phyloP scores from a whole-genome alignment of 2,888 invertebrate genomes.

The Tipula confusa region DNA sequence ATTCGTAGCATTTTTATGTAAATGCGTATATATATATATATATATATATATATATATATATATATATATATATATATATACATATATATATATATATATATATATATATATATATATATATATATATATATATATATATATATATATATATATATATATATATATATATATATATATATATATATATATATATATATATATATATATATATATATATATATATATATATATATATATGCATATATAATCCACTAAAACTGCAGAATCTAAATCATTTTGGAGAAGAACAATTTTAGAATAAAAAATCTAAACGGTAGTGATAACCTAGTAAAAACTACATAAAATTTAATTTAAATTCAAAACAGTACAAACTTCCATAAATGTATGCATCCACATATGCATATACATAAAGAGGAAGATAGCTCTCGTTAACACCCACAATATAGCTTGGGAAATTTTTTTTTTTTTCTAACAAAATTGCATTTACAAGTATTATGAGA shows the following conservation, averaged over 20 bases:
- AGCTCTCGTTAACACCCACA: not conserved
- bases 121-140: not conserved
- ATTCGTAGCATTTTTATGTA: not conserved
- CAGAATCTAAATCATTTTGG: not conserved
- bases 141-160: too few species aligned
- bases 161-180: not conserved
- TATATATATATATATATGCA: not conserved
- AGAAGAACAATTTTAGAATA: not conserved
- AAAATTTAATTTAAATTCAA: conserved; percentile 20
- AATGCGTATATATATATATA: not conserved
- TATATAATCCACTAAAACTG: not conserved
- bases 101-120: not conserved
- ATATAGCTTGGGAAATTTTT: not conserved
- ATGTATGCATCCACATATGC: not conserved
- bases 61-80: too few species aligned
- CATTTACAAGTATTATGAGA: conserved; percentile 20
- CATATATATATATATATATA: too few species aligned
- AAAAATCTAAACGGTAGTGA: not conserved
- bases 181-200: not conserved
- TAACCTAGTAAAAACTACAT: not conserved
- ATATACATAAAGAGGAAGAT: not conserved
- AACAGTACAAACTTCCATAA: not conserved
- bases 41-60: too few species aligned
- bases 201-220: too few species aligned
- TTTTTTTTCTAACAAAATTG: not conserved